Percentiles rank a stretch among this genome's conserved stretches.
These are phyloP conservation scores for Ptyas mucosa DNA, from an alignment of 2,113 vertebrate genomes.

Conservation along the genomic window DNA sequence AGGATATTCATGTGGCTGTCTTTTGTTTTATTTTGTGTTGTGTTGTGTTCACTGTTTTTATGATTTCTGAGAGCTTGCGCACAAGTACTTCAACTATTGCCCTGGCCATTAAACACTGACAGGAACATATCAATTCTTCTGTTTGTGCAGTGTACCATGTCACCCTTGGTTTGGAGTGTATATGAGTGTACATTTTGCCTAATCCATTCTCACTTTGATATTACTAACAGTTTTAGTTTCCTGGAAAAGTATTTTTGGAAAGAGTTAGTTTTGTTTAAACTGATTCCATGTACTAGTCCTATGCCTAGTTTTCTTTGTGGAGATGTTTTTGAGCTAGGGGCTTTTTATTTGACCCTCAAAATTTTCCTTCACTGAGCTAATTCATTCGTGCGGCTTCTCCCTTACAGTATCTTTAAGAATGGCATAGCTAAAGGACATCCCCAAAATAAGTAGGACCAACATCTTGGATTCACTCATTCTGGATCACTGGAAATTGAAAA, in stretches of 20 bases:
- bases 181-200: neutral
- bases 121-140: neutral
- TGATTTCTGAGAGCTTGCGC: neutral
- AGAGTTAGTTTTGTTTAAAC: neutral
- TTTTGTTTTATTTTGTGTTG: neutral
- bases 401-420: neutral
- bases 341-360: neutral
- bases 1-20: neutral
- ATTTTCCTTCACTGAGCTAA: neutral
- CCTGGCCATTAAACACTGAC: neutral
- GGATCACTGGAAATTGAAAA: neutral
- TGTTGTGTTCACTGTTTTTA: neutral
- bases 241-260: neutral
- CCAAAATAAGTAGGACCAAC: neutral
- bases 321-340: neutral
- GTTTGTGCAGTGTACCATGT: neutral
- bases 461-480: neutral
- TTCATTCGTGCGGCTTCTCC: neutral
- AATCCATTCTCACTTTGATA: neutral
- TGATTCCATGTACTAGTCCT: neutral
- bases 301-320: neutral
- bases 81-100: neutral
- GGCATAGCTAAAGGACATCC: neutral
- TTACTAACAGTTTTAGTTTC: neutral
- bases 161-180: neutral